Evolutionary conservation across 2,113 vertebrate species (phyloP).

Genomic region (Dasypus novemcinctus): DNA sequence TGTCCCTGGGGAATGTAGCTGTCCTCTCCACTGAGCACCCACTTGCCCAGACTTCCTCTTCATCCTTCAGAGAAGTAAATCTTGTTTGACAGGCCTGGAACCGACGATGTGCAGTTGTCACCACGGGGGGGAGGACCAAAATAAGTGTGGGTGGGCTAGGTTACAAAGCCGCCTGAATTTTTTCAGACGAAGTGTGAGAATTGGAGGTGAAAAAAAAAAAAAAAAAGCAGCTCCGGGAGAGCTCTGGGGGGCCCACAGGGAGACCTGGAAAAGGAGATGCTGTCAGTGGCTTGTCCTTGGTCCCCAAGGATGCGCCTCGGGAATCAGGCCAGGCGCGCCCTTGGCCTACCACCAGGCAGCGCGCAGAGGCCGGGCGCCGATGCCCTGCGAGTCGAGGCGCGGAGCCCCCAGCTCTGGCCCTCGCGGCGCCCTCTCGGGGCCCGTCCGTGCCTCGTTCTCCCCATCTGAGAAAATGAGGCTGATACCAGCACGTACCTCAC

Average conservation of each 20-base stretch:
- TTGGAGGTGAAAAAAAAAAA: not conserved
- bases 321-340: too few relatives aligned
- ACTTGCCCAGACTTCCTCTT: not conserved
- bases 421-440: accelerated
- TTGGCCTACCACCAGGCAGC: accelerated
- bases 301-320: not conserved
- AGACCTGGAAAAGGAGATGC: not conserved
- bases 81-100: not conserved
- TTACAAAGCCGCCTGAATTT: not conserved
- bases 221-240: not conserved
- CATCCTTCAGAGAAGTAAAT: not conserved
- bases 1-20: not conserved
- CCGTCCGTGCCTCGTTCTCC: not conserved
- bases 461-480: not conserved
- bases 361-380: too few relatives aligned
- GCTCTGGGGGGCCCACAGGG: not conserved
- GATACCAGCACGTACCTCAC: not conserved
- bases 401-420: not conserved
- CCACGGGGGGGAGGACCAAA: not conserved
- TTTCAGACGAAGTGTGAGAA: not conserved
- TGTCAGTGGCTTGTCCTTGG: too few relatives aligned
- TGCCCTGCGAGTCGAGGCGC: too few relatives aligned
- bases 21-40: not conserved
- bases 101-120: not conserved
- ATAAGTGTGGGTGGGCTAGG: not conserved